Base-by-base conservation (phyloP, 2,113 vertebrate genomes). In the Ursus arctos region DNA sequence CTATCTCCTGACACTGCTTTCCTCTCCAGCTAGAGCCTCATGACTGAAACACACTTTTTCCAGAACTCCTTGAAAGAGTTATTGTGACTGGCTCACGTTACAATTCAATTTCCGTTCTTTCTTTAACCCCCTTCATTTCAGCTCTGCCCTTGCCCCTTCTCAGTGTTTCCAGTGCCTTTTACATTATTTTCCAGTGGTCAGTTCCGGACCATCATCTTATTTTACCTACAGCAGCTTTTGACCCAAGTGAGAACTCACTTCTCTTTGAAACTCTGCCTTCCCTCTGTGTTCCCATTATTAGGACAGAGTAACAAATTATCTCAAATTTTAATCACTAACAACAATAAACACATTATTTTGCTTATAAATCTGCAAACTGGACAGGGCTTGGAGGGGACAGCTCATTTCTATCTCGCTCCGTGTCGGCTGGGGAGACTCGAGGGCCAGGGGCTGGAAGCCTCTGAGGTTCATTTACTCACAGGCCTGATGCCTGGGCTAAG, bases 21-120 rank as follows among this genome's bases (percentile, higher is more conserved):
- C 47, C 51, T 92, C 21, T 76, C 57, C 2, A 51, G n/a, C 71
- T 61, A 15, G 55, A 74, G 59, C 21, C 19, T 19, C 1, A 53
- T 71, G 95, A 92, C 59, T 85, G 22, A 76, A 24, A 36, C 40
- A 4, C 59, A 49, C 40, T 89, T 95, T 71, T 49, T 36, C 43
- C 83, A 94, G 80, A 85, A 86, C 21, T 89, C 26, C 49, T 94
- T 53, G 74, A 69, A 96, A 71, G 24, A 72, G 43, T 65, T 65
- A 4, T n/a, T 10, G 40, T 86, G 61, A 81, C 15, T 61, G 6
- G 33, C 43, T 91, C 63, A 77, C 47, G 12, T 95, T 85, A 69
- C 28, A 94, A 36, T 53, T 86, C 61, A 51, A 43, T 86, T 72
- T n/a, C 33, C 8, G 8, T 88, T 89, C 15, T 92, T 95, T 40